Evolutionary conservation across 2,888 invertebrate species (phyloP), one percentile per base, ranked within the genome.

Genomic region (Lasioglossum morio): DNA sequence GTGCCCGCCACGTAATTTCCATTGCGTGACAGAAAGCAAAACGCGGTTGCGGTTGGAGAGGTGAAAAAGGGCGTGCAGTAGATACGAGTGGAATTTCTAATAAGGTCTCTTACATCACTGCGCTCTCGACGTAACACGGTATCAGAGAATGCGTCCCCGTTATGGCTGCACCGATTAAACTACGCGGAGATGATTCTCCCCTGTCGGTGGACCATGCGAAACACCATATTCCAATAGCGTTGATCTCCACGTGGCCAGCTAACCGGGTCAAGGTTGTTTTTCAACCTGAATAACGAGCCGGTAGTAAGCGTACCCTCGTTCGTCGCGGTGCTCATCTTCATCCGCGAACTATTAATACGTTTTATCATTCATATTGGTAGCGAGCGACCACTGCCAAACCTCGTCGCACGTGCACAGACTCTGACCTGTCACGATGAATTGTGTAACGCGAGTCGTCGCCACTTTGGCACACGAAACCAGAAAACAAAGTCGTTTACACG

Each of bases 211-310:
- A 16, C 60, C 69, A 74, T 34, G 23, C 4, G 23, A 37, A 37
- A 69, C 69, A 81, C 81, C 37, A 85, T 86, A 86, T 84, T 70
- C 86, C 53, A 76, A 81, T 74, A 79, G 69, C 8, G 43, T 8
- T 34, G 37, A 77, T 60, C 72, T 27, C 74, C 77, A 81, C 84
- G 87, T 84, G 81, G 78, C 46, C 69, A 37, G n/a, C 40, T 74
- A 63, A 89, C 77, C 86, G 76, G 92, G 92, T 92, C 92, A 92
- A 92, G 92, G 92, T 83, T 92, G 85, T 86, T 91, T 89, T 90
- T 90, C 89, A 82, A 87, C 82, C 88, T 80, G 88, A 76, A 78
- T 79, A 86, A 72, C 81, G 8, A 1, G 16, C 30, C 72, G 66
- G 30, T 69, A 16, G 76, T 34, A 60, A 77, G 27, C 79, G 60